These are phyloP conservation scores for Luperina testacea DNA, from an alignment of 2,888 invertebrate species.

Conservation along the genomic window DNA sequence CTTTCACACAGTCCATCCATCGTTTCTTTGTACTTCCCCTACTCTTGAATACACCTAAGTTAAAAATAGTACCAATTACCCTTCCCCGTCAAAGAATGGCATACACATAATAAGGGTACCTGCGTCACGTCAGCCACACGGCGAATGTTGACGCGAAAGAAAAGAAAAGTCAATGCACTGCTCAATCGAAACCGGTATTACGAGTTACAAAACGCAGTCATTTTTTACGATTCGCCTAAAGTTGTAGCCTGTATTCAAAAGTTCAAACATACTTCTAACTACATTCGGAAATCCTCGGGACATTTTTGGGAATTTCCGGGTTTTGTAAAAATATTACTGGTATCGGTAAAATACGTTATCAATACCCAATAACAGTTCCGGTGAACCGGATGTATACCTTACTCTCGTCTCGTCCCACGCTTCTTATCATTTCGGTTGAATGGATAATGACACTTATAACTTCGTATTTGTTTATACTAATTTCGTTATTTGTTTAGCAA, in stretches of 20 bases:
- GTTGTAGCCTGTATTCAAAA: slow-evolving; percentile 12
- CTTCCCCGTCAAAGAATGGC: slow-evolving; percentile 29
- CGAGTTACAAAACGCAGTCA: slow-evolving; percentile 48
- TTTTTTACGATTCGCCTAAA: slow-evolving; percentile 39
- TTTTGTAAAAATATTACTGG: neutral
- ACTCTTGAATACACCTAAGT: neutral
- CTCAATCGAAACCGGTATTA: slow-evolving; percentile 43
- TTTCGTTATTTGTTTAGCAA: slow-evolving; percentile 44
- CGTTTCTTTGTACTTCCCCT: neutral
- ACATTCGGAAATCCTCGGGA: neutral
- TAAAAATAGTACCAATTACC: slow-evolving; percentile 25
- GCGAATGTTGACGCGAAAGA: slow-evolving; percentile 25
- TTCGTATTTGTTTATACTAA: slow-evolving; percentile 50
- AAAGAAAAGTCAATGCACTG: slow-evolving; percentile 50
- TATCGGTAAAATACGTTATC: slow-evolving; percentile 17
- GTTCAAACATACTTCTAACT: neutral
- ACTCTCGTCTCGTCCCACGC: slow-evolving; percentile 6
- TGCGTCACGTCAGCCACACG: slow-evolving; percentile 3
- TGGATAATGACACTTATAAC: slow-evolving; percentile 32
- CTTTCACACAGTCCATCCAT: neutral
- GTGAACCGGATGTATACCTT: slow-evolving; percentile 26
- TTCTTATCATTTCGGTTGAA: slow-evolving; percentile 33
- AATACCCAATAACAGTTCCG: slow-evolving; percentile 5
- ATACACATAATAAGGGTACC: slow-evolving; percentile 38
- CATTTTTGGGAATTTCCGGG: neutral